phyloP scores from a whole-genome alignment of 2,113 vertebrate species.

The Paramormyrops kingsleyae region DNA sequence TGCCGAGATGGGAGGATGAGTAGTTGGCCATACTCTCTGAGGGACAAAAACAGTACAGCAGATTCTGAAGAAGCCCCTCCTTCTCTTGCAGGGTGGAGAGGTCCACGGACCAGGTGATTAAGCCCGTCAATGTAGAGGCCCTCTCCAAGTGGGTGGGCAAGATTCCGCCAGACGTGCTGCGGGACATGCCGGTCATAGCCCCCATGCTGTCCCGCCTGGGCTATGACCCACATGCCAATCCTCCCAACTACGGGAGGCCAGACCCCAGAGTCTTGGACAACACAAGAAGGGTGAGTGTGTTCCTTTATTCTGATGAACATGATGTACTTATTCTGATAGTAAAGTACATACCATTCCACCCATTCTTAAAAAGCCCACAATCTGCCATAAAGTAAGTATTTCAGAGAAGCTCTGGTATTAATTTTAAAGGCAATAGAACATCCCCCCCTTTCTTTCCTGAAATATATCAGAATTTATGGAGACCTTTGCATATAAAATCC shows the following conservation, averaged over 20 bases:
- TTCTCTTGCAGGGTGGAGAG: constrained; percentile 76
- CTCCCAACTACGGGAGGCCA: constrained; percentile 87
- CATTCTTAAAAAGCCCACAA: background rate
- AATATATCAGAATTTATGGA: background rate
- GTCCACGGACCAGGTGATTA: constrained; percentile 96
- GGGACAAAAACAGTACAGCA: background rate
- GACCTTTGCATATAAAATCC: background rate
- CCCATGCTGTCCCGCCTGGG: constrained; percentile 91
- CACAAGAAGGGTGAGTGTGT: constrained; percentile 82
- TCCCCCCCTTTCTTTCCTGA: background rate
- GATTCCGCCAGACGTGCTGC: constrained; percentile 83
- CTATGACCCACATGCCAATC: constrained; percentile 89
- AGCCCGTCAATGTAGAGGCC: constrained; percentile 90
- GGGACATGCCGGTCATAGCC: constrained; percentile 86
- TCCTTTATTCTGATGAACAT: background rate
- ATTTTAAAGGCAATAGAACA: background rate
- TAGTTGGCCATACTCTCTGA: background rate
- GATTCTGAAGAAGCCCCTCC: background rate
- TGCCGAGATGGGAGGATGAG: background rate
- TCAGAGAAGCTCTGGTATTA: background rate
- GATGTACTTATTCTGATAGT: background rate
- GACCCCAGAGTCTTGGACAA: constrained; percentile 91
- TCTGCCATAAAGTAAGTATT: background rate
- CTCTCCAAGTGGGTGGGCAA: constrained; percentile 97
- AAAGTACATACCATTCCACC: background rate